Evolutionary conservation across 1,140 invertebrate species (phyloP).

Genomic region (Penaeus vannamei): DNA sequence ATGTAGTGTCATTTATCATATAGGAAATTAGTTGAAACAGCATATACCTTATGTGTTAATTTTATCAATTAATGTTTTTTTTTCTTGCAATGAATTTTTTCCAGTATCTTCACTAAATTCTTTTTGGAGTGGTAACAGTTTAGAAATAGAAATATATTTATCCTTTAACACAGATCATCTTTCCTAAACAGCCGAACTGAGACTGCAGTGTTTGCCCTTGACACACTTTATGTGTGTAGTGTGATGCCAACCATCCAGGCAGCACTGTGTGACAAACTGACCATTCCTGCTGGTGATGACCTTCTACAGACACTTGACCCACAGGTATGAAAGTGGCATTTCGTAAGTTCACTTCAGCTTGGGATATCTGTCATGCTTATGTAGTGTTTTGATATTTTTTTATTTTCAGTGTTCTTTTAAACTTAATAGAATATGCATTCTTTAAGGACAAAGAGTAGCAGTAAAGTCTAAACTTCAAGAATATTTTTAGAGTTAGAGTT

Average conservation of each 20-base stretch:
- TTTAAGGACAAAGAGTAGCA: background rate
- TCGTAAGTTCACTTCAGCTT: constrained; percentile 75
- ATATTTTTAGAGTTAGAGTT: too few species aligned
- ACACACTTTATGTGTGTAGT: constrained; percentile 91
- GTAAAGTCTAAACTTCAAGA: too few species aligned
- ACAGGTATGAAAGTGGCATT: constrained; percentile 28
- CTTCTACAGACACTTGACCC: constrained; percentile 62
- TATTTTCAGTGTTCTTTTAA: background rate
- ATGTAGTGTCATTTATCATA: background rate
- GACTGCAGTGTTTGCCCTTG: constrained; percentile 89
- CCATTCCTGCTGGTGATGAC: constrained; percentile 65
- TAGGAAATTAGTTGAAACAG: too few species aligned
- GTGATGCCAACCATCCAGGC: constrained; percentile 89
- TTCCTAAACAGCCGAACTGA: constrained; percentile 79
- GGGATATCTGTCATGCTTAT: constrained; percentile 70
- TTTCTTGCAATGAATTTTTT: background rate
- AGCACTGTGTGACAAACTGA: constrained; percentile 84
- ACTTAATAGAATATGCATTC: background rate
- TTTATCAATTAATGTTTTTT: too few species aligned
- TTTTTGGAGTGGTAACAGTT: background rate
- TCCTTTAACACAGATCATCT: background rate
- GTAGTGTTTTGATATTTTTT: background rate
- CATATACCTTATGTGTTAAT: too few species aligned
- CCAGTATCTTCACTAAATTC: background rate
- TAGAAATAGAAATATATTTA: too few species aligned